phyloP scores from a whole-genome alignment of 1,140 invertebrate genomes.

The Drosophila carrolli region DNA sequence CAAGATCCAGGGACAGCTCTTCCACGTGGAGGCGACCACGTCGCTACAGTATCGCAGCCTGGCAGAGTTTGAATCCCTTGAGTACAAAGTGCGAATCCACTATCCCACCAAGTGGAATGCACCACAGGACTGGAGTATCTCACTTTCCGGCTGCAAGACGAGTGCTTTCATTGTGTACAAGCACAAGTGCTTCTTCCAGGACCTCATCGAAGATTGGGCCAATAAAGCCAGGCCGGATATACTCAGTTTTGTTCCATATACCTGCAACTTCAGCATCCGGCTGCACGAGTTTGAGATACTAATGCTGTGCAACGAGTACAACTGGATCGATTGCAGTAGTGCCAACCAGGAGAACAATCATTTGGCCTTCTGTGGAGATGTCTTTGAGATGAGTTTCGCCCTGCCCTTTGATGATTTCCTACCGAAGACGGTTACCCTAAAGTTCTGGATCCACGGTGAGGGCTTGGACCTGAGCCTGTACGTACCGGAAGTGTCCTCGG shows the following conservation, averaged over 20 bases:
- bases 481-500: constrained; percentile 96
- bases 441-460: constrained; percentile 97
- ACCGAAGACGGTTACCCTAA: constrained; percentile 93
- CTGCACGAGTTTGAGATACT: constrained; percentile 98
- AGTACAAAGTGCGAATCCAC: constrained; percentile 92
- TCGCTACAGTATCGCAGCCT: constrained; percentile 96
- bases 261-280: constrained; percentile 95
- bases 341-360: constrained; percentile 97
- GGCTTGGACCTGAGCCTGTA: constrained; percentile 95
- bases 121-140: constrained; percentile 96
- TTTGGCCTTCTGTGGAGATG: constrained; percentile 96
- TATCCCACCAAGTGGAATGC: constrained; percentile 98
- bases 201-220: constrained; percentile 98
- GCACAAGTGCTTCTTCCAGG: constrained; percentile 97
- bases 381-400: constrained; percentile 96
- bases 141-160: constrained; percentile 96
- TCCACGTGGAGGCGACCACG: constrained; percentile 97
- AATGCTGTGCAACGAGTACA: constrained; percentile 97
- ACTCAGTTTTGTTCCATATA: constrained; percentile 98
- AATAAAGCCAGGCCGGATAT: constrained; percentile 95
- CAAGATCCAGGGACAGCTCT: constrained; percentile 95
- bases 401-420: constrained; percentile 97
- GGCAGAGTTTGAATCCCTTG: constrained; percentile 96
- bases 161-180: constrained; percentile 96
- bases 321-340: constrained; percentile 99